Evolutionary conservation across 1,140 invertebrate species (phyloP), one percentile per base, ranked within the genome.

Genomic region (Phortica variegata): DNA sequence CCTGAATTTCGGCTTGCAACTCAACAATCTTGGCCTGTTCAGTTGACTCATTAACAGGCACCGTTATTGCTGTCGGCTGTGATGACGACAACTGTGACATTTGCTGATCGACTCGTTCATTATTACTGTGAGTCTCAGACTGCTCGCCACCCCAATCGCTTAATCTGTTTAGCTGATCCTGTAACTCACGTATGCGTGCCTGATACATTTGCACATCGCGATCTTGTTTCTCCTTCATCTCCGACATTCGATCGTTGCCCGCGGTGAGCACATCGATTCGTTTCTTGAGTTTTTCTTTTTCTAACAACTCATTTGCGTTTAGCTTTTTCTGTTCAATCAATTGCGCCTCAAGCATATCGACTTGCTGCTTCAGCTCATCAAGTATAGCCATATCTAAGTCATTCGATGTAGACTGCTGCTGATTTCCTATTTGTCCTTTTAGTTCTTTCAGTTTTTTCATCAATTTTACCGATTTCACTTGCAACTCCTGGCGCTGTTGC

Each of bases 221-320:
- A 54, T 90, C 88, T 75, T 89, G 84, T 49, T 85, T 85, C 69
- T 91, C 88, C 76, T 91, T 91, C 73, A 87, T 83, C 61, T 91
- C 87, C 3, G 84, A 72, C 55, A 90, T 82, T 39, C 83, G 81
- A 29, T 91, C 87, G 66, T 91, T 90, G n/a, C 87, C 87, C 15
- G 83, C 79, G 3, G 84, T 83, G 8, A 93, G 72, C 5, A 88
- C 81, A 52, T 91, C 89, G 42, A 91, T 81, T 70, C 83, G 82
- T 59, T 90, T 89, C 13, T 79, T 52, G 5, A 89, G 60, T 54
- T 78, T 78, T 47, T 85, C 84, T 60, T 85, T 88, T 49, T 91
- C 88, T 0, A 63, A 53, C 43, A 80, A 79, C 20, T 84, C 78
- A 68, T 82, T 83, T 19, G 81, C 82, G 8, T 81, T 58, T 36